Base-by-base conservation (phyloP, 2,888 invertebrate genomes). In the Gnatocerus cornutus region DNA sequence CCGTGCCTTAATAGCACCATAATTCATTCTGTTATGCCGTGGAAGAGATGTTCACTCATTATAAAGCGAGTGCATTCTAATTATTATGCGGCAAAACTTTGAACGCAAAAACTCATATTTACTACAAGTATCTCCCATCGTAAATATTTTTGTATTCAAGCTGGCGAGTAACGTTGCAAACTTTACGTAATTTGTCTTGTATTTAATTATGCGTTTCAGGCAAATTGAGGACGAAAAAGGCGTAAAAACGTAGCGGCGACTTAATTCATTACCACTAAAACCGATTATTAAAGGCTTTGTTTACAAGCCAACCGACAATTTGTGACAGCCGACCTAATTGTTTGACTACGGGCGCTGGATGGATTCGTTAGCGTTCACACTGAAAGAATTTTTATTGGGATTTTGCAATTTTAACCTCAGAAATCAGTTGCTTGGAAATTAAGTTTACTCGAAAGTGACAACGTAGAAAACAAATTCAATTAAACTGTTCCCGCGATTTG, bases 41-140 rank as follows among this genome's bases (percentile, higher is more conserved):
- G 29, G 62, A 68, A 68, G 68, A 67, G 64, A 45, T 63, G 64
- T 64, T 64, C 55, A 65, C 53, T 71, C 71, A 61, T 70, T 72
- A 72, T 61, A 45, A 72, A 65, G 68, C 52, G 55, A 68, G 65
- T 72, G 70, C 71, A 72, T 72, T 65, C 55, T 72, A 68, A 70
- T 71, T 72, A 72, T 63, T 29, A 68, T 68, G 68, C 63, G 63
- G 62, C 48, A 16, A 63, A 68, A 68, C 50, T 63, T 68, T 63
- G 29, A 41, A 41, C 27, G 41, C 41, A 63, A 68, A 68, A 68
- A 63, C 58, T 29, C 68, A 30, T 68, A 61, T 53, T 55, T 55
- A 50, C 62, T 61, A 7, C 30, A 27, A 37, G 12, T 53, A 43
- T 27, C 55, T 29, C 14, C 48, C 58, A 16, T 59, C 58, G 37